Conservation (phyloP, 2,888 invertebrate genomes). For the Cataglyphis altisquamis region DNA sequence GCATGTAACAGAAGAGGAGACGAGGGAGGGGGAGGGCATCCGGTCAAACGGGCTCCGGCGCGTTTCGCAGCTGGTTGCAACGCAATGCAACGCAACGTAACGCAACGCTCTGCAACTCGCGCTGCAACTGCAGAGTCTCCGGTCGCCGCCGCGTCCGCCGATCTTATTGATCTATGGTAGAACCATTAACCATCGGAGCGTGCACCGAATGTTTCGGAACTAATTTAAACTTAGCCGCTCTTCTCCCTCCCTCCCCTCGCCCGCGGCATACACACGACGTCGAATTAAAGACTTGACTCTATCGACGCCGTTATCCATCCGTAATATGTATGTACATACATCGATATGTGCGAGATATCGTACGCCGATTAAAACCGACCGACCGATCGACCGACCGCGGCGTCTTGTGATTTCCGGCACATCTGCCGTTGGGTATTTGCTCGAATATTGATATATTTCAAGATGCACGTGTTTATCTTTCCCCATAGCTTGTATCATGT, state of each 20-base stretch:
- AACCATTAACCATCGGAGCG: slow-evolving; percentile 77
- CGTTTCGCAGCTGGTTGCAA: slow-evolving; percentile 44
- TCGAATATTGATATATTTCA: slow-evolving; percentile 29
- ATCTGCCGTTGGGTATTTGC: slow-evolving; percentile 20
- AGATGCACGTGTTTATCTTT: not conserved
- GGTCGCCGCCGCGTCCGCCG: slow-evolving; percentile 35
- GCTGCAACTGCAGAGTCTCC: slow-evolving; percentile 15
- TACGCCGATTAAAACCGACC: slow-evolving; percentile 30
- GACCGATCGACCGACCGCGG: not conserved
- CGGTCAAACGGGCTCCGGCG: slow-evolving; percentile 44
- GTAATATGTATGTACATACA: not conserved
- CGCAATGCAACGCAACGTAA: not conserved
- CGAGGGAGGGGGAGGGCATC: slow-evolving; percentile 13
- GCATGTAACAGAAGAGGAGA: slow-evolving; percentile 22
- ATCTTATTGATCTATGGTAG: slow-evolving; percentile 74
- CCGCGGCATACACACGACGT: slow-evolving; percentile 66
- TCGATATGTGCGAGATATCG: slow-evolving; percentile 19
- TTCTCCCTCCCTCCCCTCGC: slow-evolving; percentile 51
- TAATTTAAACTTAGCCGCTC: slow-evolving; percentile 83
- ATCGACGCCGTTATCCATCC: slow-evolving; percentile 14
- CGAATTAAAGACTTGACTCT: slow-evolving; percentile 71
- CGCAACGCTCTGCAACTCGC: slow-evolving; percentile 1
- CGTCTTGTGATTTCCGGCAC: slow-evolving; percentile 28
- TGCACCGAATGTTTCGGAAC: slow-evolving; percentile 83
- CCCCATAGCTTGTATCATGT: not conserved